phyloP scores from a whole-genome alignment of 1,140 invertebrate species.

The Aphelinus certus region DNA sequence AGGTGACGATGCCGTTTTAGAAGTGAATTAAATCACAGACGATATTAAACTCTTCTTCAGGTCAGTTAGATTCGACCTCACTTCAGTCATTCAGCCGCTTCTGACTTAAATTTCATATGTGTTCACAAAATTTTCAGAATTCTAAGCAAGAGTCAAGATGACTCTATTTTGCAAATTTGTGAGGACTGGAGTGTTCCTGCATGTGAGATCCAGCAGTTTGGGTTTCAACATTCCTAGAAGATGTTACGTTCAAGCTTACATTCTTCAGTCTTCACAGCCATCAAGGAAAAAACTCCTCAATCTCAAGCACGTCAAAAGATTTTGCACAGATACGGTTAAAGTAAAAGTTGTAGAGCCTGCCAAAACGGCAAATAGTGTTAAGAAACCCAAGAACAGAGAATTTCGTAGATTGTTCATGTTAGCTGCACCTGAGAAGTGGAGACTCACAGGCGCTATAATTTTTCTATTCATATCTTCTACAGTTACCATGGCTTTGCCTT shows the following conservation, averaged over 20 bases:
- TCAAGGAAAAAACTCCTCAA: slow-evolving; percentile 24
- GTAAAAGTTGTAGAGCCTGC: slow-evolving; percentile 1
- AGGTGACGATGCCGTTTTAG: slow-evolving; percentile 28
- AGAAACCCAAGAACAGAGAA: slow-evolving; percentile 61
- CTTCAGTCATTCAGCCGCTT: background rate
- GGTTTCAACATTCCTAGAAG: slow-evolving; percentile 7
- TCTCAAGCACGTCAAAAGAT: slow-evolving; percentile 30
- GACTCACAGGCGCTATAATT: slow-evolving; percentile 78
- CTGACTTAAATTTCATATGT: background rate
- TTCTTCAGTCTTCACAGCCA: slow-evolving; percentile 29
- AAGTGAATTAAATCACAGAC: background rate
- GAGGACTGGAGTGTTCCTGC: slow-evolving; percentile 22
- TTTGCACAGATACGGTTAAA: slow-evolving; percentile 11
- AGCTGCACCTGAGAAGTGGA: slow-evolving; percentile 79
- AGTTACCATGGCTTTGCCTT: slow-evolving; percentile 94
- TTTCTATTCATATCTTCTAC: slow-evolving; percentile 86
- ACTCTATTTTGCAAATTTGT: slow-evolving; percentile 29
- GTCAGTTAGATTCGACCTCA: background rate
- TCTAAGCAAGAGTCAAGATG: too few relatives aligned
- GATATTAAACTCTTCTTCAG: slow-evolving; percentile 1
- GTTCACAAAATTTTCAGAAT: background rate
- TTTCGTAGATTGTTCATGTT: slow-evolving; percentile 71
- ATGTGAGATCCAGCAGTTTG: slow-evolving; percentile 14
- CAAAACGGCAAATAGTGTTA: slow-evolving; percentile 26
- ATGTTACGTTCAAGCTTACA: slow-evolving; percentile 25